phyloP scores from a whole-genome alignment of 2,113 vertebrate species.

The Macquaria ambigua region DNA sequence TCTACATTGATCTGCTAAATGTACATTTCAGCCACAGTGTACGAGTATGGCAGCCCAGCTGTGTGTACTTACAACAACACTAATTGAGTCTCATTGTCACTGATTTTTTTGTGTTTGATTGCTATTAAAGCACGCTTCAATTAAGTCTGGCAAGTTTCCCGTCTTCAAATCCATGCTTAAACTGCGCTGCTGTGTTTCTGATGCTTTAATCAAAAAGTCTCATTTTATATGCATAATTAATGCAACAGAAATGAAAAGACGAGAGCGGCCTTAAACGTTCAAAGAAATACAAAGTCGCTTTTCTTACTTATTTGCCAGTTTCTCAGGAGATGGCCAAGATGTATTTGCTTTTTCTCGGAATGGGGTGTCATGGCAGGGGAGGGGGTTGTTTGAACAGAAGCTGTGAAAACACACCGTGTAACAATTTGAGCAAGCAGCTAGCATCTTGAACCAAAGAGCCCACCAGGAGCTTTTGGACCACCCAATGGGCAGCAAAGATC shows the following conservation, averaged over 20 bases:
- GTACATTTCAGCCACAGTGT: neutral
- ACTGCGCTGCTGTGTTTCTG: slow-evolving; percentile 53
- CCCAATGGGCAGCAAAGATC: slow-evolving; percentile 49
- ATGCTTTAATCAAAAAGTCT: slow-evolving; percentile 71
- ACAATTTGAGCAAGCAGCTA: slow-evolving; percentile 59
- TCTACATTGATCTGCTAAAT: slow-evolving; percentile 32
- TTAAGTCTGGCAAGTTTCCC: slow-evolving; percentile 50
- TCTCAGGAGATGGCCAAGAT: slow-evolving; percentile 43
- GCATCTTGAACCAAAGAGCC: slow-evolving; percentile 57
- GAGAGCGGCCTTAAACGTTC: slow-evolving; percentile 49
- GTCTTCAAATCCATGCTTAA: slow-evolving; percentile 51
- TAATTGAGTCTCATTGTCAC: slow-evolving; percentile 39
- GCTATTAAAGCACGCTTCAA: slow-evolving; percentile 72
- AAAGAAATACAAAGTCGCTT: slow-evolving; percentile 66
- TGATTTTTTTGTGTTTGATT: slow-evolving; percentile 63
- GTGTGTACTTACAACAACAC: slow-evolving; percentile 15
- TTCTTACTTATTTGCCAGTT: slow-evolving; percentile 53
- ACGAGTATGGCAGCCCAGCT: slow-evolving; percentile 19
- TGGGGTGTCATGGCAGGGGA: slow-evolving; percentile 28
- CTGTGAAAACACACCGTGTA: slow-evolving; percentile 68
- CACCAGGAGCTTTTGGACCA: slow-evolving; percentile 54
- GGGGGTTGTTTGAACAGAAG: slow-evolving; percentile 64
- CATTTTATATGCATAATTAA: slow-evolving; percentile 77
- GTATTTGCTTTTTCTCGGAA: slow-evolving; percentile 36
- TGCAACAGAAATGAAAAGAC: slow-evolving; percentile 47